phyloP scores from a whole-genome alignment of 2,888 invertebrate genomes.

The Xestia c-nigrum region DNA sequence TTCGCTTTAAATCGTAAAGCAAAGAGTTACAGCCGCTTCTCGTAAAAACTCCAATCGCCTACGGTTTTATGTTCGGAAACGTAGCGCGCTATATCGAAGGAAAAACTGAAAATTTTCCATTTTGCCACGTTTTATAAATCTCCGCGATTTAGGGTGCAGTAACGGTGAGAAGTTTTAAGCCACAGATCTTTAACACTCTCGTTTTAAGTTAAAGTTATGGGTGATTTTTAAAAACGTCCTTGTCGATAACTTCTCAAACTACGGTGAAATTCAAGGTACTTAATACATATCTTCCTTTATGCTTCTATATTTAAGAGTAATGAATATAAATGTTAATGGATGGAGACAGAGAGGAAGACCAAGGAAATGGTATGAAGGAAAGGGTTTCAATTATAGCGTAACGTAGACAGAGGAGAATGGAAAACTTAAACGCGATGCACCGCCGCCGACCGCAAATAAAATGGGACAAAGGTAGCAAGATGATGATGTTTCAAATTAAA shows the following conservation, averaged over 20 bases:
- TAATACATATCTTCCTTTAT: too few relatives aligned
- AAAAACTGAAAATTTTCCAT: constrained; percentile 58
- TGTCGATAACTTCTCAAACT: not conserved
- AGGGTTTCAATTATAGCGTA: too few relatives aligned
- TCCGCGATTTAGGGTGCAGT: constrained; percentile 39
- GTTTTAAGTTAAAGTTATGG: constrained; percentile 11
- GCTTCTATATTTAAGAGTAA: not conserved
- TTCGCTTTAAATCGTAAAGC: constrained; percentile 60
- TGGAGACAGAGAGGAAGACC: too few relatives aligned
- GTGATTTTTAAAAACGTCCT: not conserved
- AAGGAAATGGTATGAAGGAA: too few relatives aligned
- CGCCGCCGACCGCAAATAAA: too few relatives aligned
- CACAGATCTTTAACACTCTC: constrained; percentile 19
- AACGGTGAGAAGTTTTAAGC: constrained; percentile 34
- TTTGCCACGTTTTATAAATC: constrained; percentile 50
- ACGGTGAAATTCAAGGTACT: too few relatives aligned
- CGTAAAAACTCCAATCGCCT: constrained; percentile 74
- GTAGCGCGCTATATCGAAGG: constrained; percentile 54
- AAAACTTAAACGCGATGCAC: too few relatives aligned
- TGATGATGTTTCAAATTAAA: not conserved
- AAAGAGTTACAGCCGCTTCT: constrained; percentile 63
- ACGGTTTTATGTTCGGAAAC: constrained; percentile 65
- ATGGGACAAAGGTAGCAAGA: too few relatives aligned
- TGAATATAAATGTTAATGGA: too few relatives aligned
- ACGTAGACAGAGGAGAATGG: too few relatives aligned